Evolutionary conservation across 1,140 invertebrate species (phyloP).

Genomic region (Zaprionus camerounensis): DNA sequence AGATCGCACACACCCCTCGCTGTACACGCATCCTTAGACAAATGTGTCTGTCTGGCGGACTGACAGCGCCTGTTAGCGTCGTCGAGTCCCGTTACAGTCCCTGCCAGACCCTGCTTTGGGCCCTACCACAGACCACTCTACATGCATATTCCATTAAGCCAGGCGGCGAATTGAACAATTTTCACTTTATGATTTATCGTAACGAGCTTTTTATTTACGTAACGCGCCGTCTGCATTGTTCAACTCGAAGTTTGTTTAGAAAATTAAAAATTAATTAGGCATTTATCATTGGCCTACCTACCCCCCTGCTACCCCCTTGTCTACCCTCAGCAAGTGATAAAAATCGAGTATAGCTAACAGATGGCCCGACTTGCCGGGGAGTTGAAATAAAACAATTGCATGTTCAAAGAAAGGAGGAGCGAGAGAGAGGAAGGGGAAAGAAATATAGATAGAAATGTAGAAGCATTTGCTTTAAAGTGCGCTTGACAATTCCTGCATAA

Average conservation of each 20-base stretch:
- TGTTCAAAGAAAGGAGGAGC: not conserved
- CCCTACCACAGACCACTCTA: slow-evolving; percentile 20
- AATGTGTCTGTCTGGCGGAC: slow-evolving; percentile 52
- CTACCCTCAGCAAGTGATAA: slow-evolving; percentile 1
- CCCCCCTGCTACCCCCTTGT: not conserved
- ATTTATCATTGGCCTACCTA: slow-evolving; percentile 63
- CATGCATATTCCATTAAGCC: slow-evolving; percentile 77
- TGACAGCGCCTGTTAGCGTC: slow-evolving; percentile 15
- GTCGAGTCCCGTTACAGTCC: not conserved
- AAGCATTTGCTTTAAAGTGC: not conserved
- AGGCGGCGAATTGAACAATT: slow-evolving; percentile 71
- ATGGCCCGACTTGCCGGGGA: slow-evolving; percentile 15
- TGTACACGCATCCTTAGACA: slow-evolving; percentile 66
- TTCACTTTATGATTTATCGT: slow-evolving; percentile 78
- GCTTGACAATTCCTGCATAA: not conserved
- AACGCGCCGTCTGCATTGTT: slow-evolving; percentile 46
- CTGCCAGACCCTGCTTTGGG: not conserved
- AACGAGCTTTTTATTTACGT: slow-evolving; percentile 81
- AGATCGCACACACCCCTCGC: slow-evolving; percentile 23
- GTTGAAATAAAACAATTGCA: slow-evolving; percentile 2
- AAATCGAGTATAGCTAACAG: slow-evolving; percentile 32
- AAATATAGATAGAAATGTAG: not conserved
- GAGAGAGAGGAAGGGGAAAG: not conserved
- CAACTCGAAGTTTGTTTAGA: slow-evolving; percentile 54
- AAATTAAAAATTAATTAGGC: slow-evolving; percentile 84